These are phyloP conservation scores for Dione juno DNA, from an alignment of 2,888 invertebrate species.

Conservation along the genomic window DNA sequence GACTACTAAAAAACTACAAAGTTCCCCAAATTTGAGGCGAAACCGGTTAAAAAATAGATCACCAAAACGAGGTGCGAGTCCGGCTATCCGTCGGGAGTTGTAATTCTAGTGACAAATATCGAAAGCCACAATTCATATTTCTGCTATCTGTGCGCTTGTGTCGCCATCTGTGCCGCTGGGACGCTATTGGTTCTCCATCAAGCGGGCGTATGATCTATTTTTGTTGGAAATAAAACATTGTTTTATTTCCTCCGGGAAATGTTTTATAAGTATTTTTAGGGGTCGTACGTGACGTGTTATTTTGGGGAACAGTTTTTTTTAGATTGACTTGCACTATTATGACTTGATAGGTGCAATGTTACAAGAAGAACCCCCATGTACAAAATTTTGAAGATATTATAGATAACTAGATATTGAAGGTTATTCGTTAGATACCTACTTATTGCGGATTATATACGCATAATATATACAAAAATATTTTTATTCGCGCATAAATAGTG, in stretches of 20 bases:
- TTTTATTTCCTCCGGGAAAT: conserved; percentile 77
- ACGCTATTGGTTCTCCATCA: conserved; percentile 82
- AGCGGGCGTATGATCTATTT: conserved; percentile 80
- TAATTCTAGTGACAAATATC: conserved; percentile 85
- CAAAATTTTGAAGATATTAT: no score
- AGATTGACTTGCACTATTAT: conserved; percentile 25
- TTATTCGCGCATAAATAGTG: conserved; percentile 39
- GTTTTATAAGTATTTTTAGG: conserved; percentile 78
- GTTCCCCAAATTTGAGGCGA: conserved; percentile 41
- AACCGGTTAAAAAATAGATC: conserved; percentile 70
- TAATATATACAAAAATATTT: background rate
- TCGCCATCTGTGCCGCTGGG: conserved; percentile 81
- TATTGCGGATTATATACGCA: background rate
- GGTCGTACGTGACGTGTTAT: conserved; percentile 73
- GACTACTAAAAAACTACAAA: conserved; percentile 12
- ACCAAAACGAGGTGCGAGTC: conserved; percentile 78
- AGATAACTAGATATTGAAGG: background rate
- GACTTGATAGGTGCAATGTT: background rate
- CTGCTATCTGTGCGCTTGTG: conserved; percentile 80
- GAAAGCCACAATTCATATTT: conserved; percentile 82
- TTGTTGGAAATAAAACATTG: conserved; percentile 80
- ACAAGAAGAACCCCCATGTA: conserved; percentile 3
- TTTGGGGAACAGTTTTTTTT: conserved; percentile 45
- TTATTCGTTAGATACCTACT: background rate
- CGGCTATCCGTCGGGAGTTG: conserved; percentile 76